Conservation (phyloP, 2,113 vertebrate species). For the Nycticryphes semicollaris region DNA sequence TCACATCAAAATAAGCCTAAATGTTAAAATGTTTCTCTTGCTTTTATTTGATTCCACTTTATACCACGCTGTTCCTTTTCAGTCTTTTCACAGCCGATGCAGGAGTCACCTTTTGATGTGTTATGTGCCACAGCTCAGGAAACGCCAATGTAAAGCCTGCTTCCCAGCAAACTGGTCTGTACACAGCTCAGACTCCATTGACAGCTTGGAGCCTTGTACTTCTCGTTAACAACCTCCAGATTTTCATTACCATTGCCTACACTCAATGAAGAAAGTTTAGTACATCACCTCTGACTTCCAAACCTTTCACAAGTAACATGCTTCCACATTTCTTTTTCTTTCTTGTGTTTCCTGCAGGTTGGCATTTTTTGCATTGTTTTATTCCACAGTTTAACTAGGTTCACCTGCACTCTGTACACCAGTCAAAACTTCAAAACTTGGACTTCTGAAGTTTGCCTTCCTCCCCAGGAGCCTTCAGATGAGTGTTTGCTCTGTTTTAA, state of each 20-base stretch:
- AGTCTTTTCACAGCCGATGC: neutral
- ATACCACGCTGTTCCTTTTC: neutral
- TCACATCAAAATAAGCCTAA: neutral
- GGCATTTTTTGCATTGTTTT: neutral
- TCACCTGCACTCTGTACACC: neutral
- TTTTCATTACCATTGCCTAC: neutral
- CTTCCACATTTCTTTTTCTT: neutral
- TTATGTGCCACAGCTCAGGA: neutral
- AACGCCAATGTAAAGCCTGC: neutral
- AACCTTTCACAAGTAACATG: neutral
- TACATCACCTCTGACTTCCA: neutral
- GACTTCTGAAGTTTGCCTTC: neutral
- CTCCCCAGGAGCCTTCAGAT: neutral
- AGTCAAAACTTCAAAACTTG: neutral
- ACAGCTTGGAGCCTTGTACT: neutral
- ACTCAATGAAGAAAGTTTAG: neutral
- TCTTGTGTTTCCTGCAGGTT: neutral
- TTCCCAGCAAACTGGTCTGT: neutral
- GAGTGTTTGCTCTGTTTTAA: constrained; percentile 18
- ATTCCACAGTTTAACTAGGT: constrained; percentile 9
- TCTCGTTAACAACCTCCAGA: neutral
- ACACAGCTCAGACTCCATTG: neutral
- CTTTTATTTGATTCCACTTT: neutral
- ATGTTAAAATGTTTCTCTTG: neutral
- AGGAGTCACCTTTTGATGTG: neutral